Evolutionary conservation across 1,140 invertebrate species (phyloP), one percentile per base, ranked within the genome.

Genomic region (Microvelia longipes): DNA sequence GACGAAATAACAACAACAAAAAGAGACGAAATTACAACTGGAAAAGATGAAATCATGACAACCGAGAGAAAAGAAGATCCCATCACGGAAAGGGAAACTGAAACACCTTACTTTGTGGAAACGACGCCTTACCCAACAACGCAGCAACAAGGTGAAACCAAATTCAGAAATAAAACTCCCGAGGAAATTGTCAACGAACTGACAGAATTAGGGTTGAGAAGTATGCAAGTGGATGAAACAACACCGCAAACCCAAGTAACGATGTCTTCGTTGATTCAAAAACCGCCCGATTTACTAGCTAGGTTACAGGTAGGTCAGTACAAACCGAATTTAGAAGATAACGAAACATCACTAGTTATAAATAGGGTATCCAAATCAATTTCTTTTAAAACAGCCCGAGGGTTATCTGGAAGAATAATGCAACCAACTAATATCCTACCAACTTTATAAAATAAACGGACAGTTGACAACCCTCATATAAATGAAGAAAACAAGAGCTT

Each of bases 291-390:
- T 24, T 27, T n/a, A 24, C 2, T 50, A 50, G 5, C 35, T 5
- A 50, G 35, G 19, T 19, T 50, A 11, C 35, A 50, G 19, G 35
- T 19, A 11, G 35, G 35, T 19, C 35, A 50, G 35, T 50, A 50
- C 19, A 50, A 50, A 5, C 5, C 19, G 5, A 50, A 50, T 19
- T 19, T 50, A 19, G 25, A 64, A 24, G 62, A 64, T 24, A 26
- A 64, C 24, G 25, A 64, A 64, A 64, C 62, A 24, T 74, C 73
- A 0, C 25, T 74, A 5, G 68, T 74, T 1, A 68, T 71, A 15
- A 72, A 74, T 50, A 66, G 70, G 66, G 72, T 72, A 29, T 74
- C 73, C n/a, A 67, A 72, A 60, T 72, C 73, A 2, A 66, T 66
- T 50, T 74, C 73, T 1, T 72, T 67, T 50, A 74, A 67, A 71